Conservation (phyloP, 2,797 vertebrate species). For the Anabacerthia variegaticeps region DNA sequence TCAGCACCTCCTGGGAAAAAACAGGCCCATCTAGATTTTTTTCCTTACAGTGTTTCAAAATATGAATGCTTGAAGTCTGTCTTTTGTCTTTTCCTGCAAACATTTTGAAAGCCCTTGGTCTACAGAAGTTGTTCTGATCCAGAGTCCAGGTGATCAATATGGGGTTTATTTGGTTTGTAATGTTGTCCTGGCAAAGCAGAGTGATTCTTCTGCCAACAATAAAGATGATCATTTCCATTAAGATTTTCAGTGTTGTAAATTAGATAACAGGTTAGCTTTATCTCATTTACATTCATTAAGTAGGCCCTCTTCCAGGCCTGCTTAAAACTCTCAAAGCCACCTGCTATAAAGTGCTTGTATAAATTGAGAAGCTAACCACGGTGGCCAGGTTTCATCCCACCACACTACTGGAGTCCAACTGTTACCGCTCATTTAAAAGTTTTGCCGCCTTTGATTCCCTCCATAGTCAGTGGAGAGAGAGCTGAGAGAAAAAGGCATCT, state of each 20-base stretch:
- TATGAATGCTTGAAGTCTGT: not conserved
- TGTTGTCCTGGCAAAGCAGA: not conserved
- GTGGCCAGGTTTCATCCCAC: not conserved
- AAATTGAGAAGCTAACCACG: not conserved
- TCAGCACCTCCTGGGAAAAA: not conserved
- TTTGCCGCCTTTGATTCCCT: not conserved
- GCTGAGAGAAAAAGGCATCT: not conserved
- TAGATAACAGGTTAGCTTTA: not conserved
- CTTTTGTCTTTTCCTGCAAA: not conserved
- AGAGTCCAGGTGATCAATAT: not conserved
- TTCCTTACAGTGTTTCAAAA: not conserved
- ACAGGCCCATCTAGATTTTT: not conserved
- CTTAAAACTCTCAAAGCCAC: not conserved
- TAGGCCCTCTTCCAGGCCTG: not conserved
- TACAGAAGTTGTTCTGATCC: not conserved
- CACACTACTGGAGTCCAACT: not conserved
- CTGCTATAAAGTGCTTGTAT: not conserved
- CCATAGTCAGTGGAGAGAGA: not conserved
- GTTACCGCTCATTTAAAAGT: not conserved
- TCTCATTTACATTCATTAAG: not conserved
- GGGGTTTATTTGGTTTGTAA: not conserved
- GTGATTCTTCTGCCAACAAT: not conserved
- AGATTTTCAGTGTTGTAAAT: not conserved
- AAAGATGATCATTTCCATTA: not conserved
- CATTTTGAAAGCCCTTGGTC: not conserved